phyloP scores from a whole-genome alignment of 2,888 invertebrate species.

The Sepiola atlantica region DNA sequence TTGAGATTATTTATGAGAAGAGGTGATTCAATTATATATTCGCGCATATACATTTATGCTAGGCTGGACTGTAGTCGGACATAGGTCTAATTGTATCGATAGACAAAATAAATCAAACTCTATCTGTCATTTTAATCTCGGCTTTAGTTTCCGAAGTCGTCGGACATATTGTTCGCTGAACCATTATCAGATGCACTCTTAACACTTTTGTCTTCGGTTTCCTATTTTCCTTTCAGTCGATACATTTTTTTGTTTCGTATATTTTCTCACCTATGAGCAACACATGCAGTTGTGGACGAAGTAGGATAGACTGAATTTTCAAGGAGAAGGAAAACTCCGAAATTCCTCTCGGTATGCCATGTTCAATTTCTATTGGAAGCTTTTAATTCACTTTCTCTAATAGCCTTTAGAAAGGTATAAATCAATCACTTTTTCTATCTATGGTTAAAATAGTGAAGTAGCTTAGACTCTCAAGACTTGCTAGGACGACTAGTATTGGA shows the following conservation, averaged over 20 bases:
- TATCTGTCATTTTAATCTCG: not conserved
- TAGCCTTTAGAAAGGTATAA: no score
- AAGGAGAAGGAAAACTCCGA: no score
- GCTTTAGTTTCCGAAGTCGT: not conserved
- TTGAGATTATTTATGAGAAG: not conserved
- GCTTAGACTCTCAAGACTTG: no score
- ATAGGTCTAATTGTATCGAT: not conserved
- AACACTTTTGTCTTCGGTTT: not conserved
- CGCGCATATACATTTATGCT: not conserved
- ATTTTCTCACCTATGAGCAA: no score
- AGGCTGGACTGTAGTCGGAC: not conserved
- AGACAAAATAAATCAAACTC: not conserved
- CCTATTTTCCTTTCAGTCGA: not conserved
- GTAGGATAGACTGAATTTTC: no score
- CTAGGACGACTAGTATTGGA: no score
- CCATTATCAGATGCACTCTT: not conserved
- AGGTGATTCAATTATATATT: not conserved
- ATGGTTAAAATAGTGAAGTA: no score
- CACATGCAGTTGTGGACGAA: not conserved
- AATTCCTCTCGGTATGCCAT: no score
- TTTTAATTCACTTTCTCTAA: no score
- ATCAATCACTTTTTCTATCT: no score
- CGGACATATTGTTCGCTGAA: not conserved
- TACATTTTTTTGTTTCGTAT: not conserved
- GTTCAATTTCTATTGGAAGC: no score